Evolutionary conservation across 2,113 vertebrate genomes (phyloP), one percentile per base, ranked within the genome.

Genomic region (Malaclemys terrapin): DNA sequence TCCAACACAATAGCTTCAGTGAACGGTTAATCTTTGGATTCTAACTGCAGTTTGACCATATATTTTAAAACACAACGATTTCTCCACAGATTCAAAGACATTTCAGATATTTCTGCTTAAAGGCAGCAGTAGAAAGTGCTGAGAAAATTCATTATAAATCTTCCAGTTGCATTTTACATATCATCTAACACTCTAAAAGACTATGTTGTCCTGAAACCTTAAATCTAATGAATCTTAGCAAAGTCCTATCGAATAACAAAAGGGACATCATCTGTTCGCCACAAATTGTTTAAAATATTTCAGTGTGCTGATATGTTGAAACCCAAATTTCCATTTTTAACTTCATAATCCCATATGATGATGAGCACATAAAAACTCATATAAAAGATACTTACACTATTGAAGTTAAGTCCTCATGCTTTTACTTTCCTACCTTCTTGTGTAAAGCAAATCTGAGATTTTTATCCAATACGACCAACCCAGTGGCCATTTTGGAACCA

Each of bases 31-130:
- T 96, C 85, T 96, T 98, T 96, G 82, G 59, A 56, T 88, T 7
- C 22, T 96, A 89, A 96, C 87, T 95, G 54, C 22, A 91, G 90
- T 47, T 87, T 96, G 50, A 82, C 14, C 42, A 93, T 91, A 83
- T 92, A 96, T 97, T 97, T 96, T 94, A 96, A 83, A 97, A 91
- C 31, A 93, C 83, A 95, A 93, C 89, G 80, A 80, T 88, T 96
- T 97, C 76, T 72, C 52, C 47, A 52, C 29, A 85, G 53, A 92
- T 92, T 96, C 72, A 90, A 95, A 97, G 49, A 57, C 0, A 1
- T 93, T 97, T 95, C 53, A 87, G 76, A 90, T 96, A 90, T 95
- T 95, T 97, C 56, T 90, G 29, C 84, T 79, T 92, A 87, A 95
- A 91, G 27, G 57, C 82, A 97, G 93, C 91, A 89, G 6, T 20